A percentile compares a stretch with the other conserved stretches of the same genome.
phyloP scores from a whole-genome alignment of 2,888 invertebrate genomes.

The Chromoteleia sp. region DNA sequence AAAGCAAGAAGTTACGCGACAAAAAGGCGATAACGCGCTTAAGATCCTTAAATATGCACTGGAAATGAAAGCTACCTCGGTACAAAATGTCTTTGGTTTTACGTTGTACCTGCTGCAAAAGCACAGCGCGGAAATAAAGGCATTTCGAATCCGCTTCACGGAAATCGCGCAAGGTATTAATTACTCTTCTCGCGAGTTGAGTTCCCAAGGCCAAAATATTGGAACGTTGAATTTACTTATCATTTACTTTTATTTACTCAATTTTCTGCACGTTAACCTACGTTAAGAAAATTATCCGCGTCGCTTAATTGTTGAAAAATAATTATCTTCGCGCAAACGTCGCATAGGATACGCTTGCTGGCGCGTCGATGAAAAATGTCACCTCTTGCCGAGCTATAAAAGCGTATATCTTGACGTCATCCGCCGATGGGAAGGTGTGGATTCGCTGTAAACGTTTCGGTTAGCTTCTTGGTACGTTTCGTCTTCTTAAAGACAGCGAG shows the following conservation, averaged over 20 bases:
- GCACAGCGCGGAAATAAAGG: slow-evolving; percentile 40
- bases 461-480: slow-evolving; percentile 52
- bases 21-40: too few relatives aligned
- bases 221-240: slow-evolving; percentile 22
- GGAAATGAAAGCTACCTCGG: slow-evolving; percentile 73
- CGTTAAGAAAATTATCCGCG: not conserved
- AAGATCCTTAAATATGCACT: slow-evolving; percentile 78
- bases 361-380: slow-evolving; percentile 24
- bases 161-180: not conserved
- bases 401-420: slow-evolving; percentile 65
- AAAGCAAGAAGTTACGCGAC: slow-evolving; percentile 53
- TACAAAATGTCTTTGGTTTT: slow-evolving; percentile 40
- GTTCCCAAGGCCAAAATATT: slow-evolving; percentile 23
- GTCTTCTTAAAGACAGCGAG: slow-evolving; percentile 49
- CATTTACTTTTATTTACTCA: too few relatives aligned
- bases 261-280: too few relatives aligned
- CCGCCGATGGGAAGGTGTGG: slow-evolving; percentile 52
- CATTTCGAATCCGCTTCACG: slow-evolving; percentile 28
- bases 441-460: slow-evolving; percentile 57
- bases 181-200: not conserved
- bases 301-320: slow-evolving; percentile 31
- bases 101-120: slow-evolving; percentile 16
- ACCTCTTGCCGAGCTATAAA: slow-evolving; percentile 25
- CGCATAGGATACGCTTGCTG: not conserved
- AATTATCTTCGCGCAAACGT: slow-evolving; percentile 2